Evolutionary conservation across 2,888 invertebrate species (phyloP).

Genomic region (Synergus umbraculus): DNA sequence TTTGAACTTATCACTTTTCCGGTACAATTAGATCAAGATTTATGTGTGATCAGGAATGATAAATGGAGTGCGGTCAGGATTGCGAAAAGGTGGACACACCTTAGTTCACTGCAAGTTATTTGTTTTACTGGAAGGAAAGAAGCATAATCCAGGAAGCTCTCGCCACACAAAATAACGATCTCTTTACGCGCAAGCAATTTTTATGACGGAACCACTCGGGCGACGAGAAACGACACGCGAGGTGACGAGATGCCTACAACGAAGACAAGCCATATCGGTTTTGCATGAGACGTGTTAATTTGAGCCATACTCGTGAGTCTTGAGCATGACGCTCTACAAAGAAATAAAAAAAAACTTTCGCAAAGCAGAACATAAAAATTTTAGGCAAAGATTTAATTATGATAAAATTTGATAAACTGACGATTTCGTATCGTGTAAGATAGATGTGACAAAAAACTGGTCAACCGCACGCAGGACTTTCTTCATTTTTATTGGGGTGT

Average conservation of each 20-base stretch:
- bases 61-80: constrained; percentile 26
- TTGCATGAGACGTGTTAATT: constrained; percentile 34
- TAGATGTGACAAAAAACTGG: not conserved
- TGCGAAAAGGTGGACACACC: constrained; percentile 55
- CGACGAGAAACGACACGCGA: constrained; percentile 73
- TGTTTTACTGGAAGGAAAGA: constrained; percentile 52
- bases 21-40: not conserved
- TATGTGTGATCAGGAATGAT: constrained; percentile 11
- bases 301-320: not conserved
- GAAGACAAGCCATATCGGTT: constrained; percentile 20
- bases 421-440: not conserved
- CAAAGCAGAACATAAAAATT: no score
- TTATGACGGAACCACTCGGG: constrained; percentile 74
- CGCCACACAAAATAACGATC: constrained; percentile 70
- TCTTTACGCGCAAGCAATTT: constrained; percentile 77
- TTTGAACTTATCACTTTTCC: not conserved
- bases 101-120: constrained; percentile 58
- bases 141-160: constrained; percentile 73
- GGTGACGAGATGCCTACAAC: constrained; percentile 59
- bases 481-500: constrained; percentile 17
- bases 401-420: no score
- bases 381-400: no score
- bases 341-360: not conserved
- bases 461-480: not conserved
- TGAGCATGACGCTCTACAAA: constrained; percentile 7